These are phyloP conservation scores for Choristoneura rosaceana DNA, from an alignment of 2,888 invertebrate species.

Conservation along the genomic window DNA sequence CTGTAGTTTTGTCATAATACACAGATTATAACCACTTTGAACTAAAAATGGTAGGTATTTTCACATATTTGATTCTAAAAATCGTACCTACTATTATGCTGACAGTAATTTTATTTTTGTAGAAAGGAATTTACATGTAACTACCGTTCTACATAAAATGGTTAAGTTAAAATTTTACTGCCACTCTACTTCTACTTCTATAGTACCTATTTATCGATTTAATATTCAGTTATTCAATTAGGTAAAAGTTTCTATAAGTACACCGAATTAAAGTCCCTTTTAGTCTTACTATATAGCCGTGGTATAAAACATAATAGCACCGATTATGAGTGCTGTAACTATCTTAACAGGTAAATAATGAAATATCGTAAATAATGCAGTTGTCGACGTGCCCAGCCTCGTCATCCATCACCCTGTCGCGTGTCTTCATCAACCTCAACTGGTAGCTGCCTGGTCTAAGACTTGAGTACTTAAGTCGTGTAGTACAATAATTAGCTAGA, in stretches of 20 bases:
- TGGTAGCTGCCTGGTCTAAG: conserved; percentile 42
- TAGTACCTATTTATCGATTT: too few species aligned
- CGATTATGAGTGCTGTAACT: conserved; percentile 62
- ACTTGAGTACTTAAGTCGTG: neutral
- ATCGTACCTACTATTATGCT: too few species aligned
- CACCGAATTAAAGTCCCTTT: neutral
- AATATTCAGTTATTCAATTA: too few species aligned
- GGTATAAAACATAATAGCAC: conserved; percentile 56
- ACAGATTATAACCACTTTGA: too few species aligned
- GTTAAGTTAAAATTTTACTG: too few species aligned
- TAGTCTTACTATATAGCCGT: conserved; percentile 34
- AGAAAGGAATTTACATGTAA: too few species aligned
- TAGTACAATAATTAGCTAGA: conserved; percentile 1
- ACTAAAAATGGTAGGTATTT: too few species aligned
- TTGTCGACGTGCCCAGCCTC: conserved; percentile 60
- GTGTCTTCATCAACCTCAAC: conserved; percentile 44
- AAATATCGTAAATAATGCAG: conserved; percentile 69
- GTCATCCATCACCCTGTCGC: conserved; percentile 68
- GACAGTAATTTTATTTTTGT: too few species aligned
- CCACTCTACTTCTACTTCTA: too few species aligned
- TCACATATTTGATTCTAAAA: too few species aligned
- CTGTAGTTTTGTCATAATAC: too few species aligned
- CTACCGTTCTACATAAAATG: too few species aligned
- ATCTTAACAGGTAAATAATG: conserved; percentile 68
- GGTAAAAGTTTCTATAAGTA: neutral